A percentile compares a stretch with the other conserved stretches of the same genome.
phyloP scores from a whole-genome alignment of 2,113 vertebrate species.

The Lonchura striata region DNA sequence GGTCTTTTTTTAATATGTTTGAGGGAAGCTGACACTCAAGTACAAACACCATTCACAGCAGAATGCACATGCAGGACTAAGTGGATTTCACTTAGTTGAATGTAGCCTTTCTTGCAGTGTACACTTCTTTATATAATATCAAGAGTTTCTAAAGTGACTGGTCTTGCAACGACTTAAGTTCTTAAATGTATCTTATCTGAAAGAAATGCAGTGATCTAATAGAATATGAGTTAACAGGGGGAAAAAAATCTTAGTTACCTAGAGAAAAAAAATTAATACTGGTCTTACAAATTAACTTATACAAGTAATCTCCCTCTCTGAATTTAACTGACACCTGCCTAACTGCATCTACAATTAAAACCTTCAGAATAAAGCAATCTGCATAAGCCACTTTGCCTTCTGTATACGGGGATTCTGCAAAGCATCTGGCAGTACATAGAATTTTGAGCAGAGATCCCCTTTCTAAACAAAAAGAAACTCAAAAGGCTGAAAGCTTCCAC shows the following conservation, averaged over 20 bases:
- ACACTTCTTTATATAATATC: neutral
- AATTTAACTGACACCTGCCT: neutral
- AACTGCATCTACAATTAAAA: neutral
- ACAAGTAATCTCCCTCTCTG: neutral
- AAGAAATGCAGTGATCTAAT: neutral
- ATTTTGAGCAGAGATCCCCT: neutral
- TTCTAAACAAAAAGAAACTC: neutral
- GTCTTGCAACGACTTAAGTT: neutral
- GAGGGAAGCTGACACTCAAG: neutral
- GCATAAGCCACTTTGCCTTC: neutral
- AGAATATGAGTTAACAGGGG: neutral
- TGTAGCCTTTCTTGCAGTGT: neutral
- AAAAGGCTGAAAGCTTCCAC: constrained; percentile 16
- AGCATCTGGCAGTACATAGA: neutral
- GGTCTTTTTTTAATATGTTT: neutral
- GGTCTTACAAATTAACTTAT: neutral
- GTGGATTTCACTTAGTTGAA: neutral
- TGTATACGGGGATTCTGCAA: neutral
- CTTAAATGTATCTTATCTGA: neutral
- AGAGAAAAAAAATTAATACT: neutral
- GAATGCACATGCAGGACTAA: neutral
- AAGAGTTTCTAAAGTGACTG: neutral
- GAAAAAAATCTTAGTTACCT: neutral
- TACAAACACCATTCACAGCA: neutral
- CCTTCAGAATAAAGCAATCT: neutral